A percentile compares a stretch with the other conserved stretches of the same genome.
phyloP scores from a whole-genome alignment of 1,140 invertebrate genomes.

The Heliconius melpomene region DNA sequence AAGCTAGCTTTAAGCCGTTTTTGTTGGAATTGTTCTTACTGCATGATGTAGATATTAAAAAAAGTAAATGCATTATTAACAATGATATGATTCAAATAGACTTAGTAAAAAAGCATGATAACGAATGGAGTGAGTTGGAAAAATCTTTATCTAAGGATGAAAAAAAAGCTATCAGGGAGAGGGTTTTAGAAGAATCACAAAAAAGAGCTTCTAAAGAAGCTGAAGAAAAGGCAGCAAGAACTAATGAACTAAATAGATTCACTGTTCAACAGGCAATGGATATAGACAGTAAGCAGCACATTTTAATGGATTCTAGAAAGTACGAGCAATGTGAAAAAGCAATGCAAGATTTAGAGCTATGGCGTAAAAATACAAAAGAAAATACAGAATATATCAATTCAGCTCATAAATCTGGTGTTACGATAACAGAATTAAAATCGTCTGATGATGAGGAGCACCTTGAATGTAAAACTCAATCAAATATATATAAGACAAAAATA shows the following conservation, averaged over 20 bases:
- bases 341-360: constrained; percentile 85
- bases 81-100: constrained; percentile 83
- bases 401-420: constrained; percentile 39
- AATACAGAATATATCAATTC: not conserved
- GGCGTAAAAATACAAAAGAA: constrained; percentile 69
- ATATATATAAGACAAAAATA: constrained; percentile 24
- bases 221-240: constrained; percentile 78
- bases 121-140: constrained; percentile 83
- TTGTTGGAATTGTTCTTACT: constrained; percentile 85
- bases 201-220: constrained; percentile 78
- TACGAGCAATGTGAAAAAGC: constrained; percentile 82
- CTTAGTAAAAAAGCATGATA: constrained; percentile 81
- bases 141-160: constrained; percentile 78
- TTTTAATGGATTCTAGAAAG: constrained; percentile 82
- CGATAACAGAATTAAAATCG: constrained; percentile 54
- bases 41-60: constrained; percentile 80
- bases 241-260: constrained; percentile 77
- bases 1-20: constrained; percentile 85
- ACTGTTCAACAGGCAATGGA: constrained; percentile 84
- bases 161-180: constrained; percentile 79
- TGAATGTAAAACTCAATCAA: not conserved
- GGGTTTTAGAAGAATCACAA: constrained; percentile 81
- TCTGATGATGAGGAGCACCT: constrained; percentile 45
- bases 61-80: constrained; percentile 82
- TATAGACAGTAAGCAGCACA: constrained; percentile 79